phyloP scores from a whole-genome alignment of 2,113 vertebrate species.

The Ibidorhyncha struthersii region DNA sequence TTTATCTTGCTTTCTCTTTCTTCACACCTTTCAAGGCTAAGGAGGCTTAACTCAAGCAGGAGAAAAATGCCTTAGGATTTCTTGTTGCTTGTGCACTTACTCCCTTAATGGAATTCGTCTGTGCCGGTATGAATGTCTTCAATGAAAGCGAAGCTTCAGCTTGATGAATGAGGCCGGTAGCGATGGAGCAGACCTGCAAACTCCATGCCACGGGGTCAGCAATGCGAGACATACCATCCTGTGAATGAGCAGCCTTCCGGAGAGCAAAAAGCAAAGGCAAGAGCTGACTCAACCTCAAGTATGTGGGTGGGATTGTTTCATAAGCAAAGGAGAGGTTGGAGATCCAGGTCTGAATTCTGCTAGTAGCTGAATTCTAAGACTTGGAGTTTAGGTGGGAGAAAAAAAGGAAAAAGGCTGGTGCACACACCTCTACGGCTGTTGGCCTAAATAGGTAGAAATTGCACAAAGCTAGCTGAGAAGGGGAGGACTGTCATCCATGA shows the following conservation, averaged over 20 bases:
- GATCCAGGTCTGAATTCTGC: neutral
- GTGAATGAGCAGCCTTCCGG: neutral
- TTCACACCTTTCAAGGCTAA: neutral
- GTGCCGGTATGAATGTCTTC: neutral
- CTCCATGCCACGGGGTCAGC: neutral
- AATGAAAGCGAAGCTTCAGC: neutral
- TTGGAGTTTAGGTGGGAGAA: neutral
- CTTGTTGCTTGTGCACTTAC: neutral
- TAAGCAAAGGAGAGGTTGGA: neutral
- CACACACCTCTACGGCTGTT: neutral
- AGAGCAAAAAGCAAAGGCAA: neutral
- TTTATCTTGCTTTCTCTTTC: neutral
- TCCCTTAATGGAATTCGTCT: neutral
- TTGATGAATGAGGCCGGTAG: neutral
- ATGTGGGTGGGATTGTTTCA: neutral
- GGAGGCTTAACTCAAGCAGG: neutral
- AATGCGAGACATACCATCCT: rapidly evolving
- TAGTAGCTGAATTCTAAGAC: neutral
- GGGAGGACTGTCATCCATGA: neutral
- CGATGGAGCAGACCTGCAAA: neutral
- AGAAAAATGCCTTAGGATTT: neutral
- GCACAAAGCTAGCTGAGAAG: neutral
- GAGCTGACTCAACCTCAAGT: neutral
- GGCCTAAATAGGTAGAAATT: neutral
- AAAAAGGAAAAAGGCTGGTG: neutral